Percentiles rank a stretch among this genome's conserved stretches.
These are phyloP conservation scores for Oligia fasciuncula DNA, from an alignment of 2,888 invertebrate genomes.

Conservation along the genomic window DNA sequence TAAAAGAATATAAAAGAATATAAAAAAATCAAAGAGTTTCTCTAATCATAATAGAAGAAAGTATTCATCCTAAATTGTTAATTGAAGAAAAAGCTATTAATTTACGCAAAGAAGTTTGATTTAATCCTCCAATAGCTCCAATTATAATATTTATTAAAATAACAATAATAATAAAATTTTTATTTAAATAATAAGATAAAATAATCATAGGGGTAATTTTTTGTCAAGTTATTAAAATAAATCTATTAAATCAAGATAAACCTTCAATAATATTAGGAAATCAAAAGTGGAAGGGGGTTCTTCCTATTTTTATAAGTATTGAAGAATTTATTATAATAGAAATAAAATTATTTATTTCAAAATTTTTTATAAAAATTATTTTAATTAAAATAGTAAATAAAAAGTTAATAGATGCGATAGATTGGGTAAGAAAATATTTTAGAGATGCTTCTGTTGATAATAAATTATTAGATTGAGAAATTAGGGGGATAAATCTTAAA, in stretches of 20 bases:
- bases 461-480: slow-evolving; percentile 87
- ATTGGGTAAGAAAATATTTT: slow-evolving; percentile 91
- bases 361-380: slow-evolving; percentile 79
- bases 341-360: slow-evolving; percentile 75
- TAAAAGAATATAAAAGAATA: slow-evolving; percentile 84
- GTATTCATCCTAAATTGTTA: slow-evolving; percentile 91
- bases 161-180: slow-evolving; percentile 82
- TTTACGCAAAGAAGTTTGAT: slow-evolving; percentile 90
- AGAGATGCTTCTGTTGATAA: slow-evolving; percentile 88
- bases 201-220: slow-evolving; percentile 91
- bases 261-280: slow-evolving; percentile 91
- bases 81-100: slow-evolving; percentile 91
- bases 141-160: slow-evolving; percentile 85
- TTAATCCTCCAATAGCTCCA: slow-evolving; percentile 88
- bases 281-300: slow-evolving; percentile 91
- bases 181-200: slow-evolving; percentile 85
- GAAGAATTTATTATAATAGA: slow-evolving; percentile 81
- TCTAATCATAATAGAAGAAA: slow-evolving; percentile 83
- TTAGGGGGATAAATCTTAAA: slow-evolving; percentile 90
- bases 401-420: slow-evolving; percentile 89
- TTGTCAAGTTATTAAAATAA: slow-evolving; percentile 91
- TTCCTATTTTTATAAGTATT: slow-evolving; percentile 90
- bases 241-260: slow-evolving; percentile 88
- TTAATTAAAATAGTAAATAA: slow-evolving; percentile 86
- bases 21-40: slow-evolving; percentile 86